Evolutionary conservation across 2,888 invertebrate genomes (phyloP).

Genomic region (Homarus gammarus): DNA sequence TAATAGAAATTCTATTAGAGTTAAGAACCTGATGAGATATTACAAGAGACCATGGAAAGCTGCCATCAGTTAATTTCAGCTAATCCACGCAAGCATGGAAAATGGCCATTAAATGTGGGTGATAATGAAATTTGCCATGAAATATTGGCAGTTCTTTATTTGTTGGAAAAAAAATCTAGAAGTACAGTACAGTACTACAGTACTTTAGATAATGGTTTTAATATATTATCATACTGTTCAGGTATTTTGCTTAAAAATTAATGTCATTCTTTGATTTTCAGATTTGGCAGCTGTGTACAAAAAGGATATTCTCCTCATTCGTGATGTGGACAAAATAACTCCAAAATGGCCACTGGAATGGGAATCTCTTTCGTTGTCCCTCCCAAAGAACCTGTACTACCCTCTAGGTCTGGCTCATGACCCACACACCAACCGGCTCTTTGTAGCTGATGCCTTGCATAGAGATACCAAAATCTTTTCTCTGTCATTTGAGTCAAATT

Average conservation of each 20-base stretch:
- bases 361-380: slow-evolving; percentile 14
- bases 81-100: too few species aligned
- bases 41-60: too few species aligned
- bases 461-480: slow-evolving; percentile 41
- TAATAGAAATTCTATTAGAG: too few species aligned
- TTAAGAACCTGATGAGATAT: too few species aligned
- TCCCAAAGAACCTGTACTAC: slow-evolving; percentile 38
- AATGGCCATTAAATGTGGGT: too few species aligned
- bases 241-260: too few species aligned
- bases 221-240: neutral
- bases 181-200: too few species aligned
- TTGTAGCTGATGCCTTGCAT: slow-evolving; percentile 31
- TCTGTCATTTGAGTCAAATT: slow-evolving; percentile 26
- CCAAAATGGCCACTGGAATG: slow-evolving; percentile 15
- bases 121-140: too few species aligned
- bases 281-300: slow-evolving; percentile 57
- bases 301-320: slow-evolving; percentile 23
- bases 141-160: too few species aligned
- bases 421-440: neutral
- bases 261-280: neutral
- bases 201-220: too few species aligned
- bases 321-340: slow-evolving; percentile 25
- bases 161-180: too few species aligned
- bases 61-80: too few species aligned
- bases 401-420: slow-evolving; percentile 40